Evolutionary conservation across 1,140 invertebrate species (phyloP).

Genomic region (Diabrotica virgifera): DNA sequence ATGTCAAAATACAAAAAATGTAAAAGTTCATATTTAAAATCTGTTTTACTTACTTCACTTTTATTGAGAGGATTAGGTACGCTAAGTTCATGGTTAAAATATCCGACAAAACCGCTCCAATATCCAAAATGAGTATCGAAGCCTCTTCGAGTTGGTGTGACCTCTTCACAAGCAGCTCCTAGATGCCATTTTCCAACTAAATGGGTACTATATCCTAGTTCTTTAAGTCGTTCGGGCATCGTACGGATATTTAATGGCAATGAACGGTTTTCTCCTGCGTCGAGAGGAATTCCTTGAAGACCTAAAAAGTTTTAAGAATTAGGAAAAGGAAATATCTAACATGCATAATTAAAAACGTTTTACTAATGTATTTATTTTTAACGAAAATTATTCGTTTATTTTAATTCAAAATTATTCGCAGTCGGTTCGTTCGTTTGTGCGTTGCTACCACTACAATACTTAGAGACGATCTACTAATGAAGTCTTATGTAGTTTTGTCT

Average conservation of each 20-base stretch:
- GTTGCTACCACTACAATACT: no score
- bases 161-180: slow-evolving; percentile 46
- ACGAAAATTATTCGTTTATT: no score
- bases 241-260: slow-evolving; percentile 57
- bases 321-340: no score
- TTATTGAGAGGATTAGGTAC: background rate
- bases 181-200: slow-evolving; percentile 92
- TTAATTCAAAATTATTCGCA: no score
- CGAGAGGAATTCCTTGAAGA: slow-evolving; percentile 61
- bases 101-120: slow-evolving; percentile 57
- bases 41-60: background rate
- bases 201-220: slow-evolving; percentile 76
- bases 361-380: no score
- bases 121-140: slow-evolving; percentile 67
- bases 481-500: no score
- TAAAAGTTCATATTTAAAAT: background rate
- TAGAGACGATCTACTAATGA: no score
- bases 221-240: slow-evolving; percentile 70
- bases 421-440: no score
- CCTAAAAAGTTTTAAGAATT: slow-evolving; percentile 46
- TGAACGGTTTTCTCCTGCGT: slow-evolving; percentile 53
- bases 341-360: no score
- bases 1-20: no score
- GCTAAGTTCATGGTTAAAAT: slow-evolving; percentile 57
- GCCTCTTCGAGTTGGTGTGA: slow-evolving; percentile 58